Conservation (phyloP, 2,888 invertebrate genomes). For the Diabrotica balteata region DNA sequence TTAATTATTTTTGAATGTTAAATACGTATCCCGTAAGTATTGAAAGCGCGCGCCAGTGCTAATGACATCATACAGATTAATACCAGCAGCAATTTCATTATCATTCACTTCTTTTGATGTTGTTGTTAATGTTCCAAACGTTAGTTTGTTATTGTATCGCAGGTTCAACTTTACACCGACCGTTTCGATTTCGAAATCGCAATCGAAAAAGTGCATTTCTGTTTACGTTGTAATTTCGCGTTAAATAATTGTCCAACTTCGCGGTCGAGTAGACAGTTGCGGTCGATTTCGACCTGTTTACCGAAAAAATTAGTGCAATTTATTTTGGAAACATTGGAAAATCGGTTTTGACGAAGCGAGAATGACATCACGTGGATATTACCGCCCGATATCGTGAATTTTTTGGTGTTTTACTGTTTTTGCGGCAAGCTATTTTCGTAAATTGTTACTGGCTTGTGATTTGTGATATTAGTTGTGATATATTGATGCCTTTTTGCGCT, state of each 20-base stretch:
- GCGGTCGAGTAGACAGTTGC: slow-evolving; percentile 9
- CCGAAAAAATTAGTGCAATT: slow-evolving; percentile 14
- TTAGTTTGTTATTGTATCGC: slow-evolving; percentile 19
- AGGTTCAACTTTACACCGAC: slow-evolving; percentile 9
- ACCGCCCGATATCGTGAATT: background rate
- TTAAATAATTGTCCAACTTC: slow-evolving; percentile 4
- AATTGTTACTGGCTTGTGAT: background rate
- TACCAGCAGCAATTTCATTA: slow-evolving; percentile 34
- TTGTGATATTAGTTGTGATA: slow-evolving; percentile 26
- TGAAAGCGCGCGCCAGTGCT: slow-evolving; percentile 28
- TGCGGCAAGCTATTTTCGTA: slow-evolving; percentile 5
- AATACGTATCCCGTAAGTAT: slow-evolving; percentile 4
- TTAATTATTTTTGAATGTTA: too few relatives aligned
- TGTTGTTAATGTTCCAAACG: slow-evolving; percentile 8
- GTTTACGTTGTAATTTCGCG: slow-evolving; percentile 1
- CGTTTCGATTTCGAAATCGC: slow-evolving; percentile 3
- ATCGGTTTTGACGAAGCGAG: slow-evolving; percentile 3
- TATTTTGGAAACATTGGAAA: slow-evolving; percentile 22
- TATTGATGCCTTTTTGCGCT: slow-evolving; percentile 25
- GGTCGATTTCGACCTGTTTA: slow-evolving; percentile 13
- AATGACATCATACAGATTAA: slow-evolving; percentile 36
- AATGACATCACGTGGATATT: background rate
- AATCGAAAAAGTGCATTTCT: background rate
- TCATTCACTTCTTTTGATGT: slow-evolving; percentile 27
- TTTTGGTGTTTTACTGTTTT: background rate